Percentiles rank a stretch among this genome's conserved stretches.
Evolutionary conservation across 2,113 vertebrate species (phyloP).

Genomic region (Mystacornis crossleyi): DNA sequence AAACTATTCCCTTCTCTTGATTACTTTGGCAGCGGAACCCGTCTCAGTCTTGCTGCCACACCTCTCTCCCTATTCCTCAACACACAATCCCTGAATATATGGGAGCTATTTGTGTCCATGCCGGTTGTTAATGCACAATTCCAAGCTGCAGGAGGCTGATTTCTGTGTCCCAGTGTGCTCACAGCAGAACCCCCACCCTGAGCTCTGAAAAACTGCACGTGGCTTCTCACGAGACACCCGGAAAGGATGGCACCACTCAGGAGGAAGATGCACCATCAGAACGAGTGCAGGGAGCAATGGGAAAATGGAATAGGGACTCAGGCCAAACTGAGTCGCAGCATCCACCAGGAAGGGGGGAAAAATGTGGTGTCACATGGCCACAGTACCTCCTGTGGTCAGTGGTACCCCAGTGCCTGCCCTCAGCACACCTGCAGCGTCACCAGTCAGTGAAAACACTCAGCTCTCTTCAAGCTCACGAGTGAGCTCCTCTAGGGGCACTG

Average conservation of each 20-base stretch:
- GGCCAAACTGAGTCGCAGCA: background rate
- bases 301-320: background rate
- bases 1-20: conserved; percentile 33
- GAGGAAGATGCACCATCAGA: background rate
- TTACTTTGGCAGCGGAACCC: conserved; percentile 20
- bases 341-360: background rate
- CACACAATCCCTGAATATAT: background rate
- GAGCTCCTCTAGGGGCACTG: background rate
- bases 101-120: background rate
- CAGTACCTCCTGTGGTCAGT: background rate
- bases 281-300: background rate
- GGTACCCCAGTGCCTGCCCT: background rate
- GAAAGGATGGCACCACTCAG: background rate
- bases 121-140: background rate
- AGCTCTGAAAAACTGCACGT: background rate
- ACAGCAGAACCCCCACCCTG: background rate
- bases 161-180: background rate
- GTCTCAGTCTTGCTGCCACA: conserved; percentile 17
- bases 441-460: background rate
- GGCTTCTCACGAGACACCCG: background rate
- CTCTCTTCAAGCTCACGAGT: background rate
- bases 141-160: background rate
- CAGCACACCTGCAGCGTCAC: background rate
- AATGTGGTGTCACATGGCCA: background rate
- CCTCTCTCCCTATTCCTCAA: background rate